Conservation (phyloP, 64 coral and sea anemone genomes). For the Dendronephthya gigantea region DNA sequence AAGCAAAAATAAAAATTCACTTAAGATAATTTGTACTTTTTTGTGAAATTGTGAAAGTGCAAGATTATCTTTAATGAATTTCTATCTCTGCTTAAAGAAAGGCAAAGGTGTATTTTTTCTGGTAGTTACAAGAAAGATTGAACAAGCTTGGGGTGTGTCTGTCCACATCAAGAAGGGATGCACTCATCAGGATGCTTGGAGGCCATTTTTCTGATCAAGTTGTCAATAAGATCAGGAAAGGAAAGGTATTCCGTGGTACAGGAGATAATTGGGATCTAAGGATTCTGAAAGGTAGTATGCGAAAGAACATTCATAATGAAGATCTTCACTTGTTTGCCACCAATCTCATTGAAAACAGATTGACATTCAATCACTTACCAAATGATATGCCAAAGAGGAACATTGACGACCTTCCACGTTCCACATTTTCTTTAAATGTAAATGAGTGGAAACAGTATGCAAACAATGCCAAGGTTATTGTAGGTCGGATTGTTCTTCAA, state of each 20-base stretch:
- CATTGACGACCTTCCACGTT: slow-evolving; percentile 27
- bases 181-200: slow-evolving; percentile 34
- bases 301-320: slow-evolving; percentile 57
- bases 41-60: neutral
- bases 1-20: neutral
- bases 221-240: slow-evolving; percentile 22
- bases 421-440: slow-evolving; percentile 30
- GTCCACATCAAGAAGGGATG: slow-evolving; percentile 22
- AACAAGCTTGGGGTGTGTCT: slow-evolving; percentile 61
- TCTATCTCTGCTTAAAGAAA: no score
- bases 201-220: slow-evolving; percentile 46
- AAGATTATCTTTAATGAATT: neutral
- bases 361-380: slow-evolving; percentile 34
- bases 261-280: slow-evolving; percentile 58
- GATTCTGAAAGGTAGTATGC: slow-evolving; percentile 33
- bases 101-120: no score
- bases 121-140: slow-evolving; percentile 49
- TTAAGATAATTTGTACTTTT: neutral
- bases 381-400: slow-evolving; percentile 41
- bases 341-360: slow-evolving; percentile 58
- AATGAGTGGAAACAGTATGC: slow-evolving; percentile 43
- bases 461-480: slow-evolving; percentile 41
- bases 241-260: slow-evolving; percentile 36
- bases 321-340: slow-evolving; percentile 47
- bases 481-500: slow-evolving; percentile 30